A percentile compares a stretch with the other conserved stretches of the same genome.
These are phyloP conservation scores for Tipula unca DNA, from an alignment of 2,888 invertebrate genomes.

Conservation along the genomic window DNA sequence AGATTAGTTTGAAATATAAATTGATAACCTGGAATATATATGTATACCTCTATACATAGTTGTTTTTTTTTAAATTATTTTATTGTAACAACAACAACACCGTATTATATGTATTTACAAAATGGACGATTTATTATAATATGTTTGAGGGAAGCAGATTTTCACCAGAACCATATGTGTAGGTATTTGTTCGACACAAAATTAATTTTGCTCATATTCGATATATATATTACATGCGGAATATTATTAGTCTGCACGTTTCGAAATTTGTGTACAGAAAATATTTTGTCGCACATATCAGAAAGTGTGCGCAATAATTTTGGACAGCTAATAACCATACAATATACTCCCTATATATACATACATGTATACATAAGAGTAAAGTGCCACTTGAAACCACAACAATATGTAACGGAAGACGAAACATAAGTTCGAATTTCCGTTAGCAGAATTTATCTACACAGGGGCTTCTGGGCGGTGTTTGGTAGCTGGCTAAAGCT, in stretches of 20 bases:
- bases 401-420: not conserved
- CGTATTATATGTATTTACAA: not conserved
- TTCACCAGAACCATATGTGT: not conserved
- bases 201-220: not conserved
- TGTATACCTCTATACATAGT: not conserved
- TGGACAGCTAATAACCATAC: not conserved
- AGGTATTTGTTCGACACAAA: not conserved
- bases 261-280: not conserved
- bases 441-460: too few species aligned
- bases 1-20: not conserved
- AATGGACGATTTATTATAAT: not conserved
- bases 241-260: not conserved
- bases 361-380: not conserved
- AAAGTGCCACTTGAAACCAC: not conserved
- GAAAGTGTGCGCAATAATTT: not conserved
- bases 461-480: too few species aligned
- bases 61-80: not conserved
- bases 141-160: not conserved
- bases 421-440: too few species aligned
- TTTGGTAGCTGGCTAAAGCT: too few species aligned
- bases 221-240: not conserved
- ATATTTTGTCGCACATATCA: too few species aligned
- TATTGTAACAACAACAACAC: not conserved
- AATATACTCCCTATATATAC: too few species aligned
- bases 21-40: not conserved